Percentiles rank a stretch among this genome's conserved stretches.
Evolutionary conservation across 2,113 vertebrate species (phyloP).

Genomic region (Channa maculata): DNA sequence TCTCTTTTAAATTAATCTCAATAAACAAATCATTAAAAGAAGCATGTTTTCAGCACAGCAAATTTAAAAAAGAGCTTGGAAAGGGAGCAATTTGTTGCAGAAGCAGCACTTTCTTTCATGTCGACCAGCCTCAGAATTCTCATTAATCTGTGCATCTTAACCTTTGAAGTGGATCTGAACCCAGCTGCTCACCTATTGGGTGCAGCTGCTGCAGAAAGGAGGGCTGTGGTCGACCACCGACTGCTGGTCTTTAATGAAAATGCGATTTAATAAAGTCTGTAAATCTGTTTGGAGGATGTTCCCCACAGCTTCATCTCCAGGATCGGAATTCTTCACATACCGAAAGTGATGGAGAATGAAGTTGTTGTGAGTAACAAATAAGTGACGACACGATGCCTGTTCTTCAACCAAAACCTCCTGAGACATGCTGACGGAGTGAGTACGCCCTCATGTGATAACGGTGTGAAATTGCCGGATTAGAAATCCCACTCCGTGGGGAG

Average conservation of each 20-base stretch:
- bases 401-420: background rate
- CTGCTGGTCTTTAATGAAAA: slow-evolving; percentile 66
- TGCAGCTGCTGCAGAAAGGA: slow-evolving; percentile 46
- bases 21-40: too few species aligned
- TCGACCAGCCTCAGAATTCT: background rate
- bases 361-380: background rate
- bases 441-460: slow-evolving; percentile 49
- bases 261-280: slow-evolving; percentile 32
- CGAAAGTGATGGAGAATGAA: slow-evolving; percentile 13
- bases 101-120: slow-evolving; percentile 1
- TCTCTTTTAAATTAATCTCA: too few species aligned
- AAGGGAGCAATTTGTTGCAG: background rate
- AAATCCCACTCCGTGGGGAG: background rate
- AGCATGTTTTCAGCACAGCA: too few species aligned
- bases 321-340: slow-evolving; percentile 53
- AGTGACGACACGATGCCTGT: background rate
- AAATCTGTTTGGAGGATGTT: background rate
- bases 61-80: too few species aligned
- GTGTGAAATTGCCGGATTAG: background rate
- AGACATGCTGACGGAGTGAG: background rate
- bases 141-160: slow-evolving; percentile 12
- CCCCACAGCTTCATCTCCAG: slow-evolving; percentile 28
- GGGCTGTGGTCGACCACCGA: slow-evolving; percentile 28
- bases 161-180: background rate
- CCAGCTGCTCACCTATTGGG: slow-evolving; percentile 19